phyloP scores from a whole-genome alignment of 2,797 vertebrate genomes.

The Manis pentadactyla region DNA sequence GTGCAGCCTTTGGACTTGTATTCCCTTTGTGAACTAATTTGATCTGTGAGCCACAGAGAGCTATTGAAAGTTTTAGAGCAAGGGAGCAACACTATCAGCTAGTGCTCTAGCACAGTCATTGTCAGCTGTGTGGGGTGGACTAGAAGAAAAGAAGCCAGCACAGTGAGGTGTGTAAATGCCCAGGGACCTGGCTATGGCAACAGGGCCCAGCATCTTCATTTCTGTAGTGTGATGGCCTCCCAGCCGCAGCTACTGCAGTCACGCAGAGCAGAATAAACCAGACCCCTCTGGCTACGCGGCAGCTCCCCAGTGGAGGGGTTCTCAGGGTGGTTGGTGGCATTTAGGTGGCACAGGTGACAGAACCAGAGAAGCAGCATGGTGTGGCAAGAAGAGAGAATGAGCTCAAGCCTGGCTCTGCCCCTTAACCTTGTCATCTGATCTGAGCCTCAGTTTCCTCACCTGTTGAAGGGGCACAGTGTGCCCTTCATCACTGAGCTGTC shows the following conservation, averaged over 20 bases:
- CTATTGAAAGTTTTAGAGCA: neutral
- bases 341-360: neutral
- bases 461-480: accelerated
- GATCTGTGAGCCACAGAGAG: neutral
- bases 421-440: neutral
- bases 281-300: neutral
- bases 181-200: neutral
- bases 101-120: no score
- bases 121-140: neutral
- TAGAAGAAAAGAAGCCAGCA: neutral
- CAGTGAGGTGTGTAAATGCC: neutral
- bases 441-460: neutral
- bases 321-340: neutral
- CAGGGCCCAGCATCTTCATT: neutral
- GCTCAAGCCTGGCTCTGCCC: neutral
- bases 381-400: neutral
- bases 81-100: neutral
- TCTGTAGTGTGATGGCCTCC: neutral
- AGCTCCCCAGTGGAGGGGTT: neutral
- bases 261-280: neutral
- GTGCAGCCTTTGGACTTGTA: neutral
- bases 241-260: neutral
- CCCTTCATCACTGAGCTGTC: neutral
- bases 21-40: neutral
- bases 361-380: neutral